Evolutionary conservation across 2,888 invertebrate species (phyloP).

Genomic region (Aleiodes testaceus): DNA sequence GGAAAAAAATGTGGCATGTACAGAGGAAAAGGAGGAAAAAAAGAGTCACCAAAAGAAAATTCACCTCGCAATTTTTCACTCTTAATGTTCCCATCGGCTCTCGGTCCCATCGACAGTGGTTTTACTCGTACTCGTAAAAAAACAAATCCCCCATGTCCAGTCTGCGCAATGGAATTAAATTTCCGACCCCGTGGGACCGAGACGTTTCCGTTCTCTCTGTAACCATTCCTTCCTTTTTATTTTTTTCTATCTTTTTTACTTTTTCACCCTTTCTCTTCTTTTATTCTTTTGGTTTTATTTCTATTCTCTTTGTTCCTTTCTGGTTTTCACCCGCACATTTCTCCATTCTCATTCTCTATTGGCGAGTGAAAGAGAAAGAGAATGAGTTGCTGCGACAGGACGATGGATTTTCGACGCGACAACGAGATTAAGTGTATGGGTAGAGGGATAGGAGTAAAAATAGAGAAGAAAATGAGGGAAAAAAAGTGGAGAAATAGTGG

Average conservation of each 20-base stretch:
- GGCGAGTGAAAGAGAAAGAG: no score
- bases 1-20: not conserved
- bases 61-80: conserved; percentile 33
- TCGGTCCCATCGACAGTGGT: conserved; percentile 25
- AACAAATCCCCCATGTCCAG: conserved; percentile 27
- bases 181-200: conserved; percentile 27
- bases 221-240: conserved; percentile 23
- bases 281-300: conserved; percentile 8
- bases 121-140: conserved; percentile 26
- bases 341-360: conserved; percentile 28
- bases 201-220: conserved; percentile 29
- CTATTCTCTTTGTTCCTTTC: conserved; percentile 16
- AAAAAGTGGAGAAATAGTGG: conserved; percentile 18
- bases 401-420: conserved; percentile 37
- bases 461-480: not conserved
- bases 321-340: conserved; percentile 39
- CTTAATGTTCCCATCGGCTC: conserved; percentile 22
- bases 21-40: not conserved
- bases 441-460: not conserved
- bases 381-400: no score
- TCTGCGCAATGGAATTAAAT: conserved; percentile 37
- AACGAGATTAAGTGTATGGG: conserved; percentile 34
- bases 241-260: not conserved
- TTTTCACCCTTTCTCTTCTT: conserved; percentile 10
- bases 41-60: conserved; percentile 12